Percentiles rank a stretch among this genome's conserved stretches.
phyloP scores from a whole-genome alignment of 2,113 vertebrate genomes.

The Catharus fuscescens region DNA sequence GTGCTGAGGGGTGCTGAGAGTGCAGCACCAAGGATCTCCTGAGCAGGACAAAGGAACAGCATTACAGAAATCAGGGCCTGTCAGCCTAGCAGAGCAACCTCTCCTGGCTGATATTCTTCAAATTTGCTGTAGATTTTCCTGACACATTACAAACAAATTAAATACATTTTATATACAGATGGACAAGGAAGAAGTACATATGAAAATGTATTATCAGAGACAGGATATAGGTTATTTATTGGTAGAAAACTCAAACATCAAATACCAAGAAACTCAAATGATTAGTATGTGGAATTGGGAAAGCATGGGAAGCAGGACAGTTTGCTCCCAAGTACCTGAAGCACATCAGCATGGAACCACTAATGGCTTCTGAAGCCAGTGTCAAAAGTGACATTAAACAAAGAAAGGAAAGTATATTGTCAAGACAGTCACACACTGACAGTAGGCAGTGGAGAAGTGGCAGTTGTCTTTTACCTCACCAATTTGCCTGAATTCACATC shows the following conservation, averaged over 20 bases:
- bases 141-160: not conserved
- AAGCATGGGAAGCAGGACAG: not conserved
- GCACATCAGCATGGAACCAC: not conserved
- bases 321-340: not conserved
- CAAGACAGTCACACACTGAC: not conserved
- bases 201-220: not conserved
- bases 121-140: not conserved
- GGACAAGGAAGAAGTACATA: not conserved
- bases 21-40: constrained; percentile 92
- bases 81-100: not conserved
- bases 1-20: constrained; percentile 87
- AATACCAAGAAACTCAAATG: not conserved
- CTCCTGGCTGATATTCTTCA: not conserved
- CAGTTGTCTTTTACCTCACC: not conserved
- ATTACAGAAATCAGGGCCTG: not conserved
- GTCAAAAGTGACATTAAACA: not conserved
- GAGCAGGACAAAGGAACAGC: not conserved
- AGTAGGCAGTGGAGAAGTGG: not conserved
- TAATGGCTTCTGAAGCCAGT: not conserved
- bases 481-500: not conserved
- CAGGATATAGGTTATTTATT: not conserved
- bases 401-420: not conserved
- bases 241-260: not conserved
- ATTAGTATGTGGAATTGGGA: not conserved
- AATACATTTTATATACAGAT: not conserved